Evolutionary conservation across 2,888 invertebrate genomes (phyloP), one percentile per base, ranked within the genome.

Genomic region (Graphium colonna): DNA sequence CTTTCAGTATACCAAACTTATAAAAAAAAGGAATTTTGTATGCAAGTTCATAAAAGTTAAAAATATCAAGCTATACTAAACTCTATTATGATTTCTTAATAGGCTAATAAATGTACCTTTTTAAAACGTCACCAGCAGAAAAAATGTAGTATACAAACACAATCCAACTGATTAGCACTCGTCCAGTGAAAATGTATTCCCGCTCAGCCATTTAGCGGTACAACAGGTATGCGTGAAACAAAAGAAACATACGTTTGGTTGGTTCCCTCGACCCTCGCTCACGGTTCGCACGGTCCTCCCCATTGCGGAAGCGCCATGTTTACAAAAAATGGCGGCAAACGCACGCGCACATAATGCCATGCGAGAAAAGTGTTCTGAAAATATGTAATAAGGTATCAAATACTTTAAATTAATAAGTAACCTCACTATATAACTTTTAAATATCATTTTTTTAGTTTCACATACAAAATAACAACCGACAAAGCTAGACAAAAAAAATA

Each of bases 211-310:
- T 50, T 51, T 47, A 51, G 51, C 55, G 51, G 45, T 51, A 47
- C 45, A 51, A 51, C 46, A 54, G 44, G 50, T 41, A 43, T 51
- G 42, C 68, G 71, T 71, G 68, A 77, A 82, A 84, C 83, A 84
- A 85, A 84, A 80, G 78, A 78, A 80, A 66, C 71, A 72, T 70
- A 69, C 71, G 70, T 70, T 75, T 78, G 77, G 75, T 79, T 75
- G 76, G 68, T 77, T 81, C 77, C 73, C 77, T 77, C 78, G 79
- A 77, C 82, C 82, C 82, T 75, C 47, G 46, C 46, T 47, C 17
- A 12, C 64, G 58, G 77, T 85, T 87, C 86, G 77, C 86, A 87
- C 85, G 86, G 75, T 62, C 63, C 52, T 74, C 74, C 69, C 69
- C 62, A 67, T 72, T 73, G 76, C 83, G 84, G 84, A 84, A 83